Conservation (phyloP, 2,888 invertebrate species). For the Drosophila meridiana region DNA sequence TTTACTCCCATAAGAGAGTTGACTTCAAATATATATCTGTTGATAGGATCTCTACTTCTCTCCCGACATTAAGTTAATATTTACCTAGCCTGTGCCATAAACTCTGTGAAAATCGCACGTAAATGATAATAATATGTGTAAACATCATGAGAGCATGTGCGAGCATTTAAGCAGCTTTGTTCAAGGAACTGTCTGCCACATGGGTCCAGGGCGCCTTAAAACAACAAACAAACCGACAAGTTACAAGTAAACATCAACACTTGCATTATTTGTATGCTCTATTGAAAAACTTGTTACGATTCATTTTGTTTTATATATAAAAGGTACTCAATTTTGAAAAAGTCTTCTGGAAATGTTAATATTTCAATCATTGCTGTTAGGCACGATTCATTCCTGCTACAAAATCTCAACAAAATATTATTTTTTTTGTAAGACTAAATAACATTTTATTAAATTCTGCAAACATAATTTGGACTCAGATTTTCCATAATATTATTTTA, state of each 20-base stretch:
- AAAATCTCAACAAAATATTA: neutral
- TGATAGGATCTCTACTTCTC: neutral
- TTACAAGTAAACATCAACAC: constrained; percentile 23
- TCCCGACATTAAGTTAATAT: constrained; percentile 54
- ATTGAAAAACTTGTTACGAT: neutral
- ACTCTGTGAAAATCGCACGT: constrained; percentile 65
- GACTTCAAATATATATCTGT: neutral
- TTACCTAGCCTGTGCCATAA: constrained; percentile 55
- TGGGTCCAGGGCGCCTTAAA: constrained; percentile 29
- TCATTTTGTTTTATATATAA: neutral
- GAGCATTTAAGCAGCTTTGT: constrained; percentile 49
- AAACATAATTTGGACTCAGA: too few species aligned
- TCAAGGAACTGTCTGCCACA: constrained; percentile 32
- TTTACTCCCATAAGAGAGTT: neutral
- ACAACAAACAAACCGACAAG: constrained; percentile 30
- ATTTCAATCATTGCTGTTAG: neutral
- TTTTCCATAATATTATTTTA: too few species aligned
- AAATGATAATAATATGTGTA: constrained; percentile 70
- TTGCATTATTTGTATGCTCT: neutral
- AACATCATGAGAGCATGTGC: constrained; percentile 45
- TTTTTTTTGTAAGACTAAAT: too few species aligned
- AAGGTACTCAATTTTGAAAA: neutral
- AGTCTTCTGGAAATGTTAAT: neutral
- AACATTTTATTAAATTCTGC: too few species aligned
- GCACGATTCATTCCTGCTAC: neutral